Evolutionary conservation across 1,140 invertebrate genomes (phyloP), one percentile per base, ranked within the genome.

Genomic region (Heliconius congener): DNA sequence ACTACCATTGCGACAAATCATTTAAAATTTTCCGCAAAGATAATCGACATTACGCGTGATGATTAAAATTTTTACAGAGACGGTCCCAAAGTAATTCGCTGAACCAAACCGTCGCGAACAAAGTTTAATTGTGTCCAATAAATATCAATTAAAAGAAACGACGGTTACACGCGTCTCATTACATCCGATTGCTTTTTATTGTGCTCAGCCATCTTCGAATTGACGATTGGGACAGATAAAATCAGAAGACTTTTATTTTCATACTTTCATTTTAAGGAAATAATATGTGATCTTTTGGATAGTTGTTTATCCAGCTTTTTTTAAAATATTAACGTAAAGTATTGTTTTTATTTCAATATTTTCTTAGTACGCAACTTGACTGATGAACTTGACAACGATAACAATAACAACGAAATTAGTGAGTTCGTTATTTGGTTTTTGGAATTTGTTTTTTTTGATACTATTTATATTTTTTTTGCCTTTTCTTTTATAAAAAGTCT

Each of bases 51-150:
- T 9, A 23, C 55, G 55, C 55, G 55, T 27, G n/a, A 60, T 30
- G 11, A 66, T 66, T 66, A 66, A 66, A 27, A 66, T 27, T 27
- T 27, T 66, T 66, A 66, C 23, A 5, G 11, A 42, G n/a, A 46
- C 16, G 30, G 8, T 55, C 77, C 55, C 46, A 37, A 80, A 73
- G 75, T 78, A 80, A 81, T 85, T 84, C 71, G 81, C 84, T 50
- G 55, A 77, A 66, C 78, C 73, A 79, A 78, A 70, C 81, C 77
- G 80, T 39, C 78, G 81, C 60, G 81, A 81, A 80, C 77, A 71
- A 73, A 71, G 46, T 87, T 87, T 91, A 88, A 91, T 90, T 88
- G 86, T 76, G 27, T 77, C 76, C 84, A 90, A 91, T 91, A 86
- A 85, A 86, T 88, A 87, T 85, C 87, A 91, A 91, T 91, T 88